Evolutionary conservation across 64 coral and sea anemone genomes (phyloP), one percentile per base, ranked within the genome.

Genomic region (Pocillopora verrucosa): DNA sequence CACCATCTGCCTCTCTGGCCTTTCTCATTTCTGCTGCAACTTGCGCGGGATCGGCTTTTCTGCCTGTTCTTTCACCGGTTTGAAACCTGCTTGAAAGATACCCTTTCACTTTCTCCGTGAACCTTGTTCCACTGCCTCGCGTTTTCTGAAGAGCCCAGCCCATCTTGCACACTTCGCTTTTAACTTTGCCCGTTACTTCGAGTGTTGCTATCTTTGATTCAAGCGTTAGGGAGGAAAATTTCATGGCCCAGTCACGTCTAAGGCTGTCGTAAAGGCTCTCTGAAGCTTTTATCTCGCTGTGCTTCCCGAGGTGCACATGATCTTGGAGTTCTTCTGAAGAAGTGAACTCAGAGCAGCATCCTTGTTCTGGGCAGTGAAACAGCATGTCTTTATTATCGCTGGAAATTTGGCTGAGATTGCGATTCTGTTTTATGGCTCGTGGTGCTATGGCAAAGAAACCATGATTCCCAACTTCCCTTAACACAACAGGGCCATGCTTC

Each of bases 141-240:
- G 68, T 41, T 87, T 87, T 87, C 35, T 87, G 84, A 20, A 87
- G 67, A 7, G 84, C 84, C 84, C 84, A 87, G 36, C 84, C 84
- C 13, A 41, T 87, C 58, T 74, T 74, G 4, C 3, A 3, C 3
- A 17, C 22, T 9, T 79, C 20, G 13, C 2, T n/a, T 7, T 14
- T 24, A 2, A 9, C 56, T 79, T 59, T 9, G 9, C 56, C 9
- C 26, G 76, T 58, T 12, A 25, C 51, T 79, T 79, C 51, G 0
- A 26, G 3, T 56, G 20, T 19, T 77, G 36, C 56, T 77, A 77
- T 16, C 20, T 19, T 56, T 9, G 37, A 77, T 57, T 77, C 76
- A 11, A 79, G 56, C 24, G 76, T 59, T 13, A 60, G 76, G 24
- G 56, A 59, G 4, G 76, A 77, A 41, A 77, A 77, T 16, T 77